Conservation (phyloP, 2,888 invertebrate genomes). For the Hirudinaria manillensis region DNA sequence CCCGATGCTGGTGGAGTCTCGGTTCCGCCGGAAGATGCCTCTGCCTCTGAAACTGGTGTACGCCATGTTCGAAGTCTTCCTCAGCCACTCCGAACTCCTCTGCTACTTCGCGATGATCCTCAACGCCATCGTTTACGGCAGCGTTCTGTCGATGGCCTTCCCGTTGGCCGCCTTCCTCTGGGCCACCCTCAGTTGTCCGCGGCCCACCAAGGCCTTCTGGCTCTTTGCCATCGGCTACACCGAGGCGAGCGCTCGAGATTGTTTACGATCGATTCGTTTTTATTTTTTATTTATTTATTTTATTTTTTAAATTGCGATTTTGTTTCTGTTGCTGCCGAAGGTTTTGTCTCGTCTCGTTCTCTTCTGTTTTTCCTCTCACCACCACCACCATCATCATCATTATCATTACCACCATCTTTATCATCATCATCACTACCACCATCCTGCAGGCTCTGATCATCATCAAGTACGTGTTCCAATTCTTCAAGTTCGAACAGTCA, state of each 20-base stretch:
- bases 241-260: conserved; percentile 64
- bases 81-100: conserved; percentile 84
- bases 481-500: conserved; percentile 49
- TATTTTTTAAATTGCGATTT: neutral
- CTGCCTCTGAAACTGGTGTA: conserved; percentile 48
- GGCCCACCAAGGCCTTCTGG: conserved; percentile 97
- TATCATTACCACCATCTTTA: no score
- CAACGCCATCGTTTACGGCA: conserved; percentile 86
- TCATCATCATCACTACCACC: no score
- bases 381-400: no score
- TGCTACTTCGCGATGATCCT: conserved; percentile 93
- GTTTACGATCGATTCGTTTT: neutral
- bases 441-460: conserved; percentile 75
- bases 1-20: neutral
- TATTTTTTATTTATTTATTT: neutral
- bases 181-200: conserved; percentile 90
- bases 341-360: no score
- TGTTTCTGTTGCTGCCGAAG: no score
- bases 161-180: conserved; percentile 79
- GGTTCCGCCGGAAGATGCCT: conserved; percentile 39
- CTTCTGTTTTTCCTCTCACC: no score
- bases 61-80: conserved; percentile 72
- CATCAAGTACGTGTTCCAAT: conserved; percentile 94
- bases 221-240: conserved; percentile 95
- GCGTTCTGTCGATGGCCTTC: conserved; percentile 82